Conservation (phyloP, 2,888 invertebrate species). For the Fragum sueziense region DNA sequence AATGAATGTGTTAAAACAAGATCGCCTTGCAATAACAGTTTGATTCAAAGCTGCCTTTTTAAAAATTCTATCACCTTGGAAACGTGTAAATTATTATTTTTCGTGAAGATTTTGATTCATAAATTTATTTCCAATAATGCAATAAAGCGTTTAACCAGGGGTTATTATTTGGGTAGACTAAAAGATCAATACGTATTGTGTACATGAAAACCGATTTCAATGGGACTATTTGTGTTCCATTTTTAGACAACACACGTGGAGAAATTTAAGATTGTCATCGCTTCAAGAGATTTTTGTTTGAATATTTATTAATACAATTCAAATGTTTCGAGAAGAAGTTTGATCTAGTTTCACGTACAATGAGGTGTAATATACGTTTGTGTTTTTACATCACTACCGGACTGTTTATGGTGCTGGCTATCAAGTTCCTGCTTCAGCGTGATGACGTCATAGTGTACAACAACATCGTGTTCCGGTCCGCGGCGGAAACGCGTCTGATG, state of each 20-base stretch:
- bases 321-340: too few relatives aligned
- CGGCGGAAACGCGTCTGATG: background rate
- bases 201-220: background rate
- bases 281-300: too few relatives aligned
- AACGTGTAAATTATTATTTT: background rate
- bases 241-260: background rate
- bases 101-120: too few relatives aligned
- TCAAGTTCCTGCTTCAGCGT: background rate
- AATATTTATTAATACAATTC: too few relatives aligned
- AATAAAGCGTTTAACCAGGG: too few relatives aligned
- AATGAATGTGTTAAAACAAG: too few relatives aligned
- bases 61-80: background rate
- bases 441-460: background rate
- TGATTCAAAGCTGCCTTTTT: too few relatives aligned
- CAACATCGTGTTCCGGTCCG: background rate
- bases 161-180: background rate
- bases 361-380: background rate
- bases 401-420: background rate
- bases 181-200: background rate
- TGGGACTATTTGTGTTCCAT: background rate
- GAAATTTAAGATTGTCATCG: background rate
- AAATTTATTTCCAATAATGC: background rate
- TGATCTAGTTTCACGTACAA: too few relatives aligned
- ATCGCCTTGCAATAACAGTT: too few relatives aligned
- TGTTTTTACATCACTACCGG: background rate